These are phyloP conservation scores for Cylindroiulus punctatus DNA, from an alignment of 2,888 invertebrate genomes.

Conservation along the genomic window DNA sequence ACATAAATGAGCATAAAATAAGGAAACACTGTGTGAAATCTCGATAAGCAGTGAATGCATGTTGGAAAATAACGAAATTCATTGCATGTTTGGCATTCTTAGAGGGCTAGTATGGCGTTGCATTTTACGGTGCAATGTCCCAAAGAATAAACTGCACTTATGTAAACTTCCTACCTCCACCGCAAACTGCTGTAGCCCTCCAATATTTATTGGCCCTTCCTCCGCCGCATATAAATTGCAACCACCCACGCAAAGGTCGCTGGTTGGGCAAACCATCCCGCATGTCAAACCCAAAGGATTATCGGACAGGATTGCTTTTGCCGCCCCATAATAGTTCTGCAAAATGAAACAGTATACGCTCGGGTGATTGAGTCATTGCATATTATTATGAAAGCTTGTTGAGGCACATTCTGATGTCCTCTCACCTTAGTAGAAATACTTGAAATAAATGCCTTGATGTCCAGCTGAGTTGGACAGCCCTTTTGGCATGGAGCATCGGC, in stretches of 20 bases:
- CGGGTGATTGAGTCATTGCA: background rate
- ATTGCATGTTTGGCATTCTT: no score
- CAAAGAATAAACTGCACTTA: no score
- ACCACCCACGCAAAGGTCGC: slow-evolving; percentile 97
- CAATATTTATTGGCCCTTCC: slow-evolving; percentile 98
- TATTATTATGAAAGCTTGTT: background rate
- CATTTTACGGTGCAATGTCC: no score
- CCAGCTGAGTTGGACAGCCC: slow-evolving; percentile 97
- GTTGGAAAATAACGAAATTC: no score
- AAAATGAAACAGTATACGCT: background rate
- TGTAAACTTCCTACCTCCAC: slow-evolving; percentile 76
- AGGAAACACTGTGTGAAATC: no score
- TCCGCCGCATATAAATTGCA: slow-evolving; percentile 96
- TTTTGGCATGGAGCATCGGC: slow-evolving; percentile 98
- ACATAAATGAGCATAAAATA: background rate
- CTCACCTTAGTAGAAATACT: slow-evolving; percentile 92
- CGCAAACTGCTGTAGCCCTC: slow-evolving; percentile 97
- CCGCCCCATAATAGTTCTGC: slow-evolving; percentile 96
- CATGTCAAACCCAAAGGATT: slow-evolving; percentile 95
- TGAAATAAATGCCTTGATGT: slow-evolving; percentile 95
- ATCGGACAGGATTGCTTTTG: slow-evolving; percentile 94
- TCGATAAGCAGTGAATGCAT: no score
- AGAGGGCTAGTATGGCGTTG: no score
- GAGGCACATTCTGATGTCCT: background rate
- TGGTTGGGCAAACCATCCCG: slow-evolving; percentile 99